Conservation (phyloP, 2,113 vertebrate genomes). For the Holacanthus passer region DNA sequence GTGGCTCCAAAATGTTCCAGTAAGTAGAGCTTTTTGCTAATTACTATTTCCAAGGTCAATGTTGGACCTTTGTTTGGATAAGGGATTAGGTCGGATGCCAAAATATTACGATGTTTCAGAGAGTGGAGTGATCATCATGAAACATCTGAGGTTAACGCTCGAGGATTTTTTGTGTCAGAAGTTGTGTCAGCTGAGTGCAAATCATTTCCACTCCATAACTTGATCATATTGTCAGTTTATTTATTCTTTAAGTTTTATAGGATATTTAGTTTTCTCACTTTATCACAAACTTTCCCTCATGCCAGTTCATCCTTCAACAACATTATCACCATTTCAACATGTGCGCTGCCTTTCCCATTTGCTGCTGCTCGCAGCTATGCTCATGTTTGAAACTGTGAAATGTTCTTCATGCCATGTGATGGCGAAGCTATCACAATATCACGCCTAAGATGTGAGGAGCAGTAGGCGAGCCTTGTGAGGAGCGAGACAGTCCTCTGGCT, state of each 20-base stretch:
- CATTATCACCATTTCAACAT: neutral
- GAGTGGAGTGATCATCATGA: neutral
- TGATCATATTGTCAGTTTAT: neutral
- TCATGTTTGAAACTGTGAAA: slow-evolving; percentile 19
- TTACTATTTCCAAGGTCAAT: neutral
- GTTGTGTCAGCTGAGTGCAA: neutral
- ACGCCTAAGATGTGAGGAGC: slow-evolving; percentile 18
- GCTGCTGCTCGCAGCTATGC: slow-evolving; percentile 8
- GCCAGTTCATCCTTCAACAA: neutral
- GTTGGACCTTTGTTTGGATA: neutral
- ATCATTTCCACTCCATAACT: neutral
- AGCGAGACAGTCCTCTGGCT: slow-evolving; percentile 13
- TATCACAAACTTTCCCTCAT: neutral
- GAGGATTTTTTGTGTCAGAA: too few species aligned
- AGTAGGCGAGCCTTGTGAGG: slow-evolving; percentile 40
- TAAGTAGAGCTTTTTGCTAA: neutral
- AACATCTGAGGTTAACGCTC: too few species aligned
- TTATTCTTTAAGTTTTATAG: neutral
- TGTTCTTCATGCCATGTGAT: slow-evolving; percentile 33
- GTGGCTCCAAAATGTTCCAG: neutral
- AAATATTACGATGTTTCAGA: neutral
- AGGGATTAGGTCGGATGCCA: neutral
- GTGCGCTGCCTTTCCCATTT: neutral
- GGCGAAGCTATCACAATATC: slow-evolving; percentile 30
- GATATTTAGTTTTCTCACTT: neutral